Conservation (phyloP, 30 jellyfish, hydroid and myxozoan species). For the Pseudorhiza aurosa region DNA sequence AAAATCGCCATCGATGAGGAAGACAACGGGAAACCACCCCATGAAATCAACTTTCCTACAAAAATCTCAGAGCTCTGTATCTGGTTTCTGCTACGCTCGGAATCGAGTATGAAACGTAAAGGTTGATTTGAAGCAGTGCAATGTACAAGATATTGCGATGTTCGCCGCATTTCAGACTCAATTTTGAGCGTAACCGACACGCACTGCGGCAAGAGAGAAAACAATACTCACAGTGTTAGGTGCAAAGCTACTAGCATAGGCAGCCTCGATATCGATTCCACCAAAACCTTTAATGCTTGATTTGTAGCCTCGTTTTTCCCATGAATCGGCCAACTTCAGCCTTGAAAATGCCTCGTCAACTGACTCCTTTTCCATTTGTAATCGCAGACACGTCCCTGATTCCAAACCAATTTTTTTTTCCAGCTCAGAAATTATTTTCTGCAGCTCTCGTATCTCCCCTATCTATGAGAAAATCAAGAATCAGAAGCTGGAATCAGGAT, state of each 20-base stretch:
- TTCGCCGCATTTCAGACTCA: no score
- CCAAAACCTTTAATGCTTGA: slow-evolving; percentile 28
- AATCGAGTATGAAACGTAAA: no score
- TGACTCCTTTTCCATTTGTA: slow-evolving; percentile 82
- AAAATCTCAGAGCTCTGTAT: no score
- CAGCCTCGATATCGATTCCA: slow-evolving; percentile 71
- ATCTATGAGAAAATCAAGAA: slow-evolving; percentile 67
- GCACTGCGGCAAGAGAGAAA: no score
- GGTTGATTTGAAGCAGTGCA: no score
- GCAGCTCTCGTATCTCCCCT: slow-evolving; percentile 75
- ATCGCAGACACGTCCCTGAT: slow-evolving; percentile 65
- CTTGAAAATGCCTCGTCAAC: slow-evolving; percentile 66
- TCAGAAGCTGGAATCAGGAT: no score
- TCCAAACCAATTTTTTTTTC: slow-evolving; percentile 77
- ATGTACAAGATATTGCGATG: no score
- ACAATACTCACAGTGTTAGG: slow-evolving; percentile 57
- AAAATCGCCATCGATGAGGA: no score
- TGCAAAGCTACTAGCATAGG: slow-evolving; percentile 14
- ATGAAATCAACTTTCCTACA: no score
- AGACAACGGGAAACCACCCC: no score
- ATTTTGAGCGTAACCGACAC: no score
- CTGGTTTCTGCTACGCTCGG: no score
- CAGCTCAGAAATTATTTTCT: slow-evolving; percentile 65
- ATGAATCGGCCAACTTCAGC: slow-evolving; percentile 72
- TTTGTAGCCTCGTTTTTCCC: slow-evolving; percentile 60